Evolutionary conservation across 2,888 invertebrate species (phyloP).

Genomic region (Luffia ferchaultella): DNA sequence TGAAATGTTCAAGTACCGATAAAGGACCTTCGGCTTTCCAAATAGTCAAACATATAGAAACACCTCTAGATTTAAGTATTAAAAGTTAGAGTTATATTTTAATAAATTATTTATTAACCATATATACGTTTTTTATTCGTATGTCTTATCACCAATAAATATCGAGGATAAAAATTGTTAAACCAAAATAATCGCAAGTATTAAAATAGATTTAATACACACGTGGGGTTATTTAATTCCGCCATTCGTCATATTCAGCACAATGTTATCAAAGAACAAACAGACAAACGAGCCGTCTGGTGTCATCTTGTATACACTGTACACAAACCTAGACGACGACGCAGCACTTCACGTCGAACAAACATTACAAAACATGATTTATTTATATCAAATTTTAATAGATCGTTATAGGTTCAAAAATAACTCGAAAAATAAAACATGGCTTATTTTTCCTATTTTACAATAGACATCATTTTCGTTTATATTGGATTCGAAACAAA

Average conservation of each 20-base stretch:
- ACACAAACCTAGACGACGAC: not conserved
- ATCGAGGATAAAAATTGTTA: no score
- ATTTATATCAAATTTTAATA: not conserved
- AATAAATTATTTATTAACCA: slow-evolving; percentile 23
- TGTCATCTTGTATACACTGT: not conserved
- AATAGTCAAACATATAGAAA: slow-evolving; percentile 52
- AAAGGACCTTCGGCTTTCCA: slow-evolving; percentile 23
- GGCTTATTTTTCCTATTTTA: no score
- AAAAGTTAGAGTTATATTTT: slow-evolving; percentile 45
- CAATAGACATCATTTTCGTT: no score
- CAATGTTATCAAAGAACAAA: slow-evolving; percentile 32
- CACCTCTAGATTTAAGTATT: slow-evolving; percentile 70
- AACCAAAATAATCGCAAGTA: no score
- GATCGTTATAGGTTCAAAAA: no score
- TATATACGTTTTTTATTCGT: slow-evolving; percentile 11
- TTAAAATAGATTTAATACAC: not conserved
- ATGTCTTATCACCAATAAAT: no score
- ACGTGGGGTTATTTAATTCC: not conserved
- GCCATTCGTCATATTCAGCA: slow-evolving; percentile 39
- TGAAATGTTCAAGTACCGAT: slow-evolving; percentile 44
- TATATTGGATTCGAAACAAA: no score
- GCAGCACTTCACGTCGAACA: not conserved
- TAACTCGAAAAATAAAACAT: no score
- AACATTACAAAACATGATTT: not conserved
- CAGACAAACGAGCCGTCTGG: slow-evolving; percentile 12